These are phyloP conservation scores for Gerris lacustris DNA, from an alignment of 2,888 invertebrate genomes.

Conservation along the genomic window DNA sequence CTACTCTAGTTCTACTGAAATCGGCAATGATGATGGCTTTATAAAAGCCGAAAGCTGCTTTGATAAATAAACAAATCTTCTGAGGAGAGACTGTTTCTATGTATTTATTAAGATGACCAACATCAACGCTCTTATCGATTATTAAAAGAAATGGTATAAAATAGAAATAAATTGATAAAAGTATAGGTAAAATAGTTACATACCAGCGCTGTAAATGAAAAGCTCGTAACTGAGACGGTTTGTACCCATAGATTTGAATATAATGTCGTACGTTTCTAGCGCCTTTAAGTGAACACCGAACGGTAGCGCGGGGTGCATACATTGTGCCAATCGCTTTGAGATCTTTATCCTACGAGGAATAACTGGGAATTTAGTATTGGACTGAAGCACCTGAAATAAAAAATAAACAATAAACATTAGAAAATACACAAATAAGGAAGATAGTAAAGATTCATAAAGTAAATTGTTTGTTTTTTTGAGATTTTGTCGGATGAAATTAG, in stretches of 20 bases:
- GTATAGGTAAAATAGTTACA: slow-evolving; percentile 9
- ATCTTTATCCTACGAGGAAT: slow-evolving; percentile 78
- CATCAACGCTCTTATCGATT: too few species aligned
- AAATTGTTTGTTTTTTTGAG: too few species aligned
- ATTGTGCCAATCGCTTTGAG: slow-evolving; percentile 81
- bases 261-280: slow-evolving; percentile 78
- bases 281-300: slow-evolving; percentile 85
- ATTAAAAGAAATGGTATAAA: too few species aligned
- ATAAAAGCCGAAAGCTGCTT: too few species aligned
- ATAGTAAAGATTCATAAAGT: slow-evolving; percentile 6
- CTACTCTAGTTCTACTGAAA: too few species aligned
- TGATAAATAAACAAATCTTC: too few species aligned
- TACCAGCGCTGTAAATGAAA: slow-evolving; percentile 67
- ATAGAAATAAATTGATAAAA: too few species aligned
- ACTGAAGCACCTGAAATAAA: slow-evolving; percentile 53
- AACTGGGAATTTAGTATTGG: slow-evolving; percentile 68
- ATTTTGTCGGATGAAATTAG: too few species aligned
- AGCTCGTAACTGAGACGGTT: slow-evolving; percentile 65
- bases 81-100: too few species aligned
- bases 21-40: too few species aligned
- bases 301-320: slow-evolving; percentile 83
- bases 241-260: slow-evolving; percentile 78
- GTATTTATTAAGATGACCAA: too few species aligned
- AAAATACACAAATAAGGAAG: too few species aligned
- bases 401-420: slow-evolving; percentile 15